These are phyloP conservation scores for Leiothrix lutea DNA, from an alignment of 2,113 vertebrate species.

Conservation along the genomic window DNA sequence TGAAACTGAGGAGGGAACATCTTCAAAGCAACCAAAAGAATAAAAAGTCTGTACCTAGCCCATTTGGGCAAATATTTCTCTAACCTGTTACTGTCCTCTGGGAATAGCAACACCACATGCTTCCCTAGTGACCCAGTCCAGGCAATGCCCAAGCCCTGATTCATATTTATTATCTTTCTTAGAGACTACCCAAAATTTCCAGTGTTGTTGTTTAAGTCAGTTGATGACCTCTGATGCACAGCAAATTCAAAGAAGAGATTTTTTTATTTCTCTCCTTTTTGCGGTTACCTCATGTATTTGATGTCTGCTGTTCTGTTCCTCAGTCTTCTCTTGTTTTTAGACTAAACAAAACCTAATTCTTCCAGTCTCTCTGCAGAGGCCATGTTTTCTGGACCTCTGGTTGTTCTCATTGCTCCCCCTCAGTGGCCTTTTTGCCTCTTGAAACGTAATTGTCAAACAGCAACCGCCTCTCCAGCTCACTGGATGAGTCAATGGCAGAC, in stretches of 20 bases:
- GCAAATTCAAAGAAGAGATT: not conserved
- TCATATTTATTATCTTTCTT: conserved; percentile 39
- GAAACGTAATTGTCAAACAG: not conserved
- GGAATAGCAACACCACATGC: not conserved
- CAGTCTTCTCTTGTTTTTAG: conserved; percentile 14
- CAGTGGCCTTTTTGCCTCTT: not conserved
- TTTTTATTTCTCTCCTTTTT: not conserved
- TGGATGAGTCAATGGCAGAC: not conserved
- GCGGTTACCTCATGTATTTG: conserved; percentile 26
- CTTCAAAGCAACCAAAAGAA: conserved; percentile 43
- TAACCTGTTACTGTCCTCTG: conserved; percentile 32
- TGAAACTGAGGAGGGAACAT: not conserved
- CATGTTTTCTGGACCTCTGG: not conserved
- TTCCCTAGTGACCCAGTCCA: not conserved
- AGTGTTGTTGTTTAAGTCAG: conserved; percentile 20
- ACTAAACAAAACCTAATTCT: conserved; percentile 58
- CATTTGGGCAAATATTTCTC: conserved; percentile 53
- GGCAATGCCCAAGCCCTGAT: not conserved
- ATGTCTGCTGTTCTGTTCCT: not conserved
- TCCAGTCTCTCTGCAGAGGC: not conserved
- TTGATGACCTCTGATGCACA: not conserved
- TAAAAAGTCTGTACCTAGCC: conserved; percentile 13
- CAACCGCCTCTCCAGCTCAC: not conserved
- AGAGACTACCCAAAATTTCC: conserved; percentile 3
- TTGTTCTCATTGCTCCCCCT: not conserved